phyloP scores from a whole-genome alignment of 1,140 invertebrate species.

The Drosophila erecta region DNA sequence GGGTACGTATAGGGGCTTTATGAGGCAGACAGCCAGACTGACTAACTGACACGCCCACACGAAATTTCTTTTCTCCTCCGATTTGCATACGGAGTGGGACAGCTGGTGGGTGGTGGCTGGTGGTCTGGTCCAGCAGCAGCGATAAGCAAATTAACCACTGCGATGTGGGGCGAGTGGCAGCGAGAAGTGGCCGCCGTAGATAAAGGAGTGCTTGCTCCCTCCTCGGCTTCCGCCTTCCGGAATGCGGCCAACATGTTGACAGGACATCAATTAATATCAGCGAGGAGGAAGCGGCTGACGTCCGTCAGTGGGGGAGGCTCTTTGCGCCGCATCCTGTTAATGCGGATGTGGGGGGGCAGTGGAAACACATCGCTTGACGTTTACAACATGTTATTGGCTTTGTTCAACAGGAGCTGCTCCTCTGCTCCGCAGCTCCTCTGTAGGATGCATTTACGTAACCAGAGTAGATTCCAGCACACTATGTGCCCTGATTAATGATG shows the following conservation, averaged over 20 bases:
- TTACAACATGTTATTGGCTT: conserved; percentile 69
- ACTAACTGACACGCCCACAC: conserved; percentile 14
- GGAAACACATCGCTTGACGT: conserved; percentile 56
- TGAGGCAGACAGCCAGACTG: conserved; percentile 41
- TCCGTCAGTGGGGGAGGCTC: conserved; percentile 34
- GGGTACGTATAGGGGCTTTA: not conserved
- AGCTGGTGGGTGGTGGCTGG: not conserved
- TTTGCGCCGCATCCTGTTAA: conserved; percentile 34
- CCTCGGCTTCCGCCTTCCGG: too few relatives aligned
- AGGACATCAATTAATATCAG: conserved; percentile 59
- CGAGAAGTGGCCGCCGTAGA: not conserved
- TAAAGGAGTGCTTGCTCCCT: not conserved
- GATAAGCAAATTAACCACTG: conserved; percentile 51
- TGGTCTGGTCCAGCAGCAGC: conserved; percentile 20
- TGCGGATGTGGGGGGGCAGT: conserved; percentile 12
- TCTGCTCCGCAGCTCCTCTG: too few relatives aligned
- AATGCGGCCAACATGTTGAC: conserved; percentile 21
- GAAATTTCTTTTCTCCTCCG: conserved; percentile 12
- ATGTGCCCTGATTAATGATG: conserved; percentile 68
- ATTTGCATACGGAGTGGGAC: conserved; percentile 57
- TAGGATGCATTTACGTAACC: conserved; percentile 29
- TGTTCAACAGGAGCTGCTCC: conserved; percentile 48
- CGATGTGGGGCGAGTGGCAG: not conserved
- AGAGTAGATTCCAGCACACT: conserved; percentile 13
- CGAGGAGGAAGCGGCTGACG: conserved; percentile 37